Evolutionary conservation across 2,113 vertebrate species (phyloP), one percentile per base, ranked within the genome.

Genomic region (Arvicanthis niloticus): DNA sequence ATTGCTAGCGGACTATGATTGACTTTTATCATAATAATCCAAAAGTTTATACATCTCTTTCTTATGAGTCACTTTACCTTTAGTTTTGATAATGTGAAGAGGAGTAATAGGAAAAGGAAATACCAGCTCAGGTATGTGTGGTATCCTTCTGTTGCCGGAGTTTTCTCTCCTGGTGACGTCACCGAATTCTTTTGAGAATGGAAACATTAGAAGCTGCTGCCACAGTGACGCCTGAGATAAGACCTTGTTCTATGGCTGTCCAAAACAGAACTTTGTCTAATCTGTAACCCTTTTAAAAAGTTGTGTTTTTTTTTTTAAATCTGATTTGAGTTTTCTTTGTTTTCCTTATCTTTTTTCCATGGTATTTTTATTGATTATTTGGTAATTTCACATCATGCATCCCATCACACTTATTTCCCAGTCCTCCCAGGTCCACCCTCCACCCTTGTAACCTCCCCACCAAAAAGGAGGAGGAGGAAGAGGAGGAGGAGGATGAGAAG

Each of bases 91-190:
- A 22, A 94, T 56, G 12, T 65, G 84, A 92, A 88, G 65, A 89
- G 58, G 72, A 91, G 17, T 77, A 51, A 60, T 85, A 91, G 51
- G 42, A 68, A 3, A 13, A 58, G 77, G 70, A 42, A 62, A 77
- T 21, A 48, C 12, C n/a, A 68, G n/a, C 68, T 75, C 16, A 42
- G 34, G 29, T 85, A 75, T 48, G 22, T 68, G 24, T 42, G 48
- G 60, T 87, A 62, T 7, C 81, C 42, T 48, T 45, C n/a, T 70
- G 29, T 40, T 80, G 17, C 93, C 68, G 56, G 60, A 85, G 37
- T 70, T 48, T 91, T 91, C 78, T 92, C 11, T 88, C 42, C 76
- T 88, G 1, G 8, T 95, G 95, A 96, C 72, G 58, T 97, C 93
- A 85, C 48, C 12, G 42, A 48, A 76, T 16, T 86, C 89, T 85